Percentiles rank a stretch among this genome's conserved stretches.
Evolutionary conservation across 2,797 vertebrate genomes (phyloP).

Genomic region (Telmatherina bonti): DNA sequence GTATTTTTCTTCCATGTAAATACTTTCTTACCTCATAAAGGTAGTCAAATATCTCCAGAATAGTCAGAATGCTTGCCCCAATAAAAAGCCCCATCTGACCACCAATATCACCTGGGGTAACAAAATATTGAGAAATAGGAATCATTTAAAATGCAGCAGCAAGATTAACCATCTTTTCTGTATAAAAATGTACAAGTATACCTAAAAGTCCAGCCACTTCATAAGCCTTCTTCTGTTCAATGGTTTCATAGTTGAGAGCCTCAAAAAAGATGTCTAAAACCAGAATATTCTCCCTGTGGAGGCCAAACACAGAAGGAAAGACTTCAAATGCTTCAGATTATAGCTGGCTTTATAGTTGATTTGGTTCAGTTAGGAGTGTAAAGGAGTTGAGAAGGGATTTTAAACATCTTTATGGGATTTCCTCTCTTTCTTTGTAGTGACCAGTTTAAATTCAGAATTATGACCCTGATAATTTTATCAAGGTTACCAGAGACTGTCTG

Average conservation of each 20-base stretch:
- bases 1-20: neutral
- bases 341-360: neutral
- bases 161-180: neutral
- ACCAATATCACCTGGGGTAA: constrained; percentile 94
- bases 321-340: neutral
- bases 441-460: neutral
- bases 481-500: neutral
- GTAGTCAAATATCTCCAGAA: constrained; percentile 97
- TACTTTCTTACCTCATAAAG: constrained; percentile 91
- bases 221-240: constrained; percentile 98
- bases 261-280: constrained; percentile 99
- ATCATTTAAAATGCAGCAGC: neutral
- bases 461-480: neutral
- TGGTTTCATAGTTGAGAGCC: constrained; percentile 98
- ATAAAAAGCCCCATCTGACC: too few species aligned
- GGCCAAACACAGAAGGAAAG: constrained; percentile 19
- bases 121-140: neutral
- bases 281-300: constrained; percentile 93
- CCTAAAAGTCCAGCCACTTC: constrained; percentile 97
- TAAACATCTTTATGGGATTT: neutral
- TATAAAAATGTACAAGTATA: constrained; percentile 55
- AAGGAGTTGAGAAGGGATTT: neutral
- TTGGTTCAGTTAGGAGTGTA: neutral
- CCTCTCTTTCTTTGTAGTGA: neutral
- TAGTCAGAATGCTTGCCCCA: constrained; percentile 96